phyloP scores from a whole-genome alignment of 1,140 invertebrate genomes.

The Subanguina moxae region DNA sequence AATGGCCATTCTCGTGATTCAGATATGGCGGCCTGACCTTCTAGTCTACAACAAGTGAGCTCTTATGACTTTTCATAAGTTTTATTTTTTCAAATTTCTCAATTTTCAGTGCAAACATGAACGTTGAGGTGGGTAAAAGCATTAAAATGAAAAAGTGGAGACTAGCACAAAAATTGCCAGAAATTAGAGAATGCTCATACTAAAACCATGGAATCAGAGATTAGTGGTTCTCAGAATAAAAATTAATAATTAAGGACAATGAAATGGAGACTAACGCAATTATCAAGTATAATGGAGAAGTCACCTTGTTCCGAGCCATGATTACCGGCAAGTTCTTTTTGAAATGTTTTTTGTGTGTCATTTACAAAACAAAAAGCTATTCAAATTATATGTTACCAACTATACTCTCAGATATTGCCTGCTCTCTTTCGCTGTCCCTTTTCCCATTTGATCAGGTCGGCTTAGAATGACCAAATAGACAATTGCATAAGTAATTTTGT shows the following conservation, averaged over 20 bases:
- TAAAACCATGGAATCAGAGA: too few species aligned
- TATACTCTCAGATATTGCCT: conserved; percentile 1
- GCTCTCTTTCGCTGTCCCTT: conserved; percentile 16
- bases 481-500: neutral
- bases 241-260: conserved; percentile 47
- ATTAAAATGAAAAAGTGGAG: too few species aligned
- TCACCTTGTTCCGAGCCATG: conserved; percentile 55
- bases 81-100: too few species aligned
- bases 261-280: conserved; percentile 56
- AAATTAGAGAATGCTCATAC: too few species aligned
- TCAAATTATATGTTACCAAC: conserved; percentile 32
- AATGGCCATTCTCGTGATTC: too few species aligned
- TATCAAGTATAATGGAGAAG: conserved; percentile 46
- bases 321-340: neutral
- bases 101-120: conserved; percentile 54
- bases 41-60: conserved; percentile 38
- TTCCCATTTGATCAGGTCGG: conserved; percentile 47
- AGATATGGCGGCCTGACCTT: conserved; percentile 31
- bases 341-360: too few species aligned
- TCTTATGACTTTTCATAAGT: neutral
- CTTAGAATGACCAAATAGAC: neutral
- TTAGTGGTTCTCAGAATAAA: too few species aligned
- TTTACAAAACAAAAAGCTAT: conserved; percentile 56
- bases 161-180: too few species aligned
- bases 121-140: conserved; percentile 27